phyloP scores from a whole-genome alignment of 2,888 invertebrate genomes.

The Archips xylosteana region DNA sequence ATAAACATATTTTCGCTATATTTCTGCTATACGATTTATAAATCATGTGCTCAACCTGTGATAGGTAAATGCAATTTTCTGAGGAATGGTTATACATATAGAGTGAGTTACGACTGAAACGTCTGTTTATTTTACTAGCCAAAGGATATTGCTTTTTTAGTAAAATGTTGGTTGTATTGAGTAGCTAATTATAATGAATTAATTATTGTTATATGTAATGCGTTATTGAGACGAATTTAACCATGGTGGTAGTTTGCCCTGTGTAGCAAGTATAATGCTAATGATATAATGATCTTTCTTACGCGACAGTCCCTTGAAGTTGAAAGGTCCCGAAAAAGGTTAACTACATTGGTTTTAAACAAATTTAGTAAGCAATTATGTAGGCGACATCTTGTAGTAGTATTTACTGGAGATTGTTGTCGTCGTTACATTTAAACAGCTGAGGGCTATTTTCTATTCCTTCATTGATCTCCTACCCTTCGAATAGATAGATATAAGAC shows the following conservation, averaged over 20 bases:
- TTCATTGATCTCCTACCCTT: conserved; percentile 44
- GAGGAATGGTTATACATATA: conserved; percentile 19
- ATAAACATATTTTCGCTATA: conserved; percentile 42
- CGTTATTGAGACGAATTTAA: conserved; percentile 35
- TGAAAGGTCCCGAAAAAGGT: conserved; percentile 4
- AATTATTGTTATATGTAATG: conserved; percentile 40
- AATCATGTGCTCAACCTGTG: conserved; percentile 46
- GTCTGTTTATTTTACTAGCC: conserved; percentile 19
- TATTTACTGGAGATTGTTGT: conserved; percentile 22
- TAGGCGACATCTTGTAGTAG: conserved; percentile 12
- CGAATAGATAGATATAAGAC: conserved; percentile 33
- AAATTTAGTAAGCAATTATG: conserved; percentile 1
- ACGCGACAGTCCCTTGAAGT: neutral
- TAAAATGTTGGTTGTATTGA: conserved; percentile 47
- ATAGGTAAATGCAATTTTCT: conserved; percentile 43
- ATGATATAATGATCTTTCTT: neutral
- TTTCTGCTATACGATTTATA: conserved; percentile 49
- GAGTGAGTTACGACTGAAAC: conserved; percentile 1
- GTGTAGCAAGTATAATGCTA: conserved; percentile 5
- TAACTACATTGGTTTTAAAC: conserved; percentile 7
- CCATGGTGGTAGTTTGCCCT: conserved; percentile 13
- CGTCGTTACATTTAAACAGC: conserved; percentile 26
- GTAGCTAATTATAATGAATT: conserved; percentile 66
- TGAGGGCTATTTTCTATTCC: conserved; percentile 43
- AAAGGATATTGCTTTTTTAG: conserved; percentile 35